phyloP scores from a whole-genome alignment of 2,888 invertebrate species.

The Xestobium rufovillosum region DNA sequence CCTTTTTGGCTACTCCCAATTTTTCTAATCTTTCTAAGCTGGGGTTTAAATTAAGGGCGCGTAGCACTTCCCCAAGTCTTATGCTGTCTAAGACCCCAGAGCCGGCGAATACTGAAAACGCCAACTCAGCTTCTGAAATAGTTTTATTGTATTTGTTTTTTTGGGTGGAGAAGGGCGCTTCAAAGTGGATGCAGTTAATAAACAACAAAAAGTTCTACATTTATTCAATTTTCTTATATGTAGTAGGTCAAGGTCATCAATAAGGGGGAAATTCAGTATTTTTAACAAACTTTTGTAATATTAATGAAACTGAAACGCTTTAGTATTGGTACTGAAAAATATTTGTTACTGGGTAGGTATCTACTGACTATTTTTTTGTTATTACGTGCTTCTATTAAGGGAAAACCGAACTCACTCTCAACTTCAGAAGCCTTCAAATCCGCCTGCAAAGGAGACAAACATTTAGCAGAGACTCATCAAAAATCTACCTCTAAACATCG shows the following conservation, averaged over 20 bases:
- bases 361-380: too few species aligned
- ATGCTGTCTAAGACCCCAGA: conserved; percentile 83
- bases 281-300: too few species aligned
- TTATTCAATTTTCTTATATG: too few species aligned
- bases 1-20: conserved; percentile 88
- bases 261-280: not conserved
- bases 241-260: too few species aligned
- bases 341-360: too few species aligned
- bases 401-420: conserved; percentile 30
- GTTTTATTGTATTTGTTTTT: too few species aligned
- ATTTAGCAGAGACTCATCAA: not conserved
- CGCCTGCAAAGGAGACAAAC: conserved; percentile 24
- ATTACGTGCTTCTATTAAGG: too few species aligned
- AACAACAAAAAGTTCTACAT: not conserved
- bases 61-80: conserved; percentile 83
- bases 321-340: too few species aligned
- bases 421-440: conserved; percentile 33
- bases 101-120: conserved; percentile 42
- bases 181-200: conserved; percentile 3
- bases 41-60: conserved; percentile 90
- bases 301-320: too few species aligned
- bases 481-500: not conserved
- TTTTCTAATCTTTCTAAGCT: conserved; percentile 87
- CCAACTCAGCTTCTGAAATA: conserved; percentile 34
- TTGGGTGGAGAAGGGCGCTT: not conserved